A percentile compares a stretch with the other conserved stretches of the same genome.
phyloP scores from a whole-genome alignment of 2,797 vertebrate genomes.

The Scolopax bukidnonensis region DNA sequence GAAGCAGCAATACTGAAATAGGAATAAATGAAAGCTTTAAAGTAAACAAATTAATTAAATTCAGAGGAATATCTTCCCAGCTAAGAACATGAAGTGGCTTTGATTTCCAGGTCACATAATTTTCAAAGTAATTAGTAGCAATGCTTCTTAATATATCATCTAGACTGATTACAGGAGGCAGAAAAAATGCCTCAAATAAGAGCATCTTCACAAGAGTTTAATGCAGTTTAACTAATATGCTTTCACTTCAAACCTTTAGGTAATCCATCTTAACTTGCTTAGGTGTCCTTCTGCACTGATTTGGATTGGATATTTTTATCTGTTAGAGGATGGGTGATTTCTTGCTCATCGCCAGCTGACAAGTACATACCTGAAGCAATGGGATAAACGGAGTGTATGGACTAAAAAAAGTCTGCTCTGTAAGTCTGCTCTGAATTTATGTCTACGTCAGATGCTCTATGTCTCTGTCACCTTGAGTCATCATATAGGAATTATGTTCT shows the following conservation, averaged over 20 bases:
- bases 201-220: not conserved
- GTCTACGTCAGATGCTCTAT: not conserved
- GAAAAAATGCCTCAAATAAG: not conserved
- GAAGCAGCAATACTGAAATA: not conserved
- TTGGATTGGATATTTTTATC: not conserved
- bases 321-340: not conserved
- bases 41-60: constrained; percentile 22
- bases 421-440: not conserved
- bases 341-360: not conserved
- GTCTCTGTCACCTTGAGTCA: not conserved
- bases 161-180: constrained; percentile 43
- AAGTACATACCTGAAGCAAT: not conserved
- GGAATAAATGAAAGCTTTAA: constrained; percentile 7
- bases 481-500: not conserved
- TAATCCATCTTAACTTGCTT: constrained; percentile 26
- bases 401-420: not conserved
- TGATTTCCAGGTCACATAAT: constrained; percentile 44
- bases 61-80: not conserved
- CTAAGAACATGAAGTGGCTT: constrained; percentile 16
- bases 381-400: not conserved
- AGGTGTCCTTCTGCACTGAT: not conserved
- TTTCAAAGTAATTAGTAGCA: constrained; percentile 40
- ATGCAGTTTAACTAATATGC: constrained; percentile 33
- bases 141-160: constrained; percentile 34
- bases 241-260: constrained; percentile 20